phyloP scores from a whole-genome alignment of 1,140 invertebrate species.

The Drosophila trapezifrons region DNA sequence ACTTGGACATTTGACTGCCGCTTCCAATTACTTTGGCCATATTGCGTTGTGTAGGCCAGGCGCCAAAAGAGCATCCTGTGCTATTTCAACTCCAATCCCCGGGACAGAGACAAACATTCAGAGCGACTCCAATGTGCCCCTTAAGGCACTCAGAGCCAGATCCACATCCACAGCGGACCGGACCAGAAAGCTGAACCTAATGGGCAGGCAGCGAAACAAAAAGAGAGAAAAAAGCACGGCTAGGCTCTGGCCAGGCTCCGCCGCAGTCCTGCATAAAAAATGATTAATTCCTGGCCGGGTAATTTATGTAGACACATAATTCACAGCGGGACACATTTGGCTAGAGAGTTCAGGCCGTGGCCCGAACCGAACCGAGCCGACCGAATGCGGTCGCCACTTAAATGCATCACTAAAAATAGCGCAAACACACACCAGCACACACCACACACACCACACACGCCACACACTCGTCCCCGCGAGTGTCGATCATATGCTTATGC shows the following conservation, averaged over 20 bases:
- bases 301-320: slow-evolving; percentile 83
- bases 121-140: slow-evolving; percentile 71
- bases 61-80: slow-evolving; percentile 35
- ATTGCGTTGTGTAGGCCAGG: slow-evolving; percentile 10
- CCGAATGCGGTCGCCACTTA: slow-evolving; percentile 71
- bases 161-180: slow-evolving; percentile 7
- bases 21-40: slow-evolving; percentile 29
- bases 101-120: slow-evolving; percentile 70
- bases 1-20: slow-evolving; percentile 23
- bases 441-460: neutral
- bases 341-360: slow-evolving; percentile 73
- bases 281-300: slow-evolving; percentile 80
- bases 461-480: slow-evolving; percentile 18
- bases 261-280: slow-evolving; percentile 77
- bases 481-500: slow-evolving; percentile 75
- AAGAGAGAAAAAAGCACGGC: slow-evolving; percentile 16
- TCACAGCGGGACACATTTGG: slow-evolving; percentile 80
- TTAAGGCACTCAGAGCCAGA: slow-evolving; percentile 36
- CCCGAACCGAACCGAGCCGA: slow-evolving; percentile 14
- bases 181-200: slow-evolving; percentile 60
- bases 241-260: slow-evolving; percentile 31
- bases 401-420: slow-evolving; percentile 77
- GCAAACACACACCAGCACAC: slow-evolving; percentile 38
- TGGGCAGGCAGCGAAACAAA: slow-evolving; percentile 49
- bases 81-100: slow-evolving; percentile 34